Conservation (phyloP, 2,113 vertebrate genomes). For the Daboia siamensis region DNA sequence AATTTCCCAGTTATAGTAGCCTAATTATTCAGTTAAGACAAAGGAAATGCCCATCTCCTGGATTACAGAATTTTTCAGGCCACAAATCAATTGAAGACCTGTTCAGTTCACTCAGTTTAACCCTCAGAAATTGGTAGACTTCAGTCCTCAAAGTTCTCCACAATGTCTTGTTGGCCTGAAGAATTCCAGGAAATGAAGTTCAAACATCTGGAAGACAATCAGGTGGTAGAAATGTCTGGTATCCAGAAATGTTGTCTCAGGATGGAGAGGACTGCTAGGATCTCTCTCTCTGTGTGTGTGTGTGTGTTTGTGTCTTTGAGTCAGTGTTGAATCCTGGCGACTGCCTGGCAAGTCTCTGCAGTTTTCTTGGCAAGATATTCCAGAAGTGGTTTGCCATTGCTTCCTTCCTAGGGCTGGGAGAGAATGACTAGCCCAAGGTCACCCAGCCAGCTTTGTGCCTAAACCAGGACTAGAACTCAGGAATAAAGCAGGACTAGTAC, state of each 20-base stretch:
- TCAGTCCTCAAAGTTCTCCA: neutral
- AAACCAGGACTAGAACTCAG: neutral
- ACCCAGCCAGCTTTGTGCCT: neutral
- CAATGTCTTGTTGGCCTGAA: neutral
- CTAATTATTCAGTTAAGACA: neutral
- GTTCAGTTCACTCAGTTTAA: neutral
- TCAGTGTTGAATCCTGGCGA: neutral
- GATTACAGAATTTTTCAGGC: neutral
- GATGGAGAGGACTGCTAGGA: neutral
- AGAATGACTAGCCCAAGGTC: neutral
- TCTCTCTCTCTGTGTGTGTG: no score
- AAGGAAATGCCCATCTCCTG: neutral
- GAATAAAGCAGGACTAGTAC: neutral
- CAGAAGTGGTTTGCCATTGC: neutral
- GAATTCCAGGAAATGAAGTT: neutral
- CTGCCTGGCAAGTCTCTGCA: neutral
- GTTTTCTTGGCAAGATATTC: neutral
- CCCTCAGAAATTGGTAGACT: neutral
- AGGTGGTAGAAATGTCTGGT: neutral
- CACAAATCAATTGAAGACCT: neutral
- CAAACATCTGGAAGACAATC: neutral
- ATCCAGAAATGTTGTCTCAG: neutral
- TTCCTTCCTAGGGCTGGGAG: neutral
- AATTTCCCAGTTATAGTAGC: neutral
- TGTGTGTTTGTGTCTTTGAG: neutral